Evolutionary conservation across 2,113 vertebrate species (phyloP), one percentile per base, ranked within the genome.

Genomic region (Meleagris gallopavo): DNA sequence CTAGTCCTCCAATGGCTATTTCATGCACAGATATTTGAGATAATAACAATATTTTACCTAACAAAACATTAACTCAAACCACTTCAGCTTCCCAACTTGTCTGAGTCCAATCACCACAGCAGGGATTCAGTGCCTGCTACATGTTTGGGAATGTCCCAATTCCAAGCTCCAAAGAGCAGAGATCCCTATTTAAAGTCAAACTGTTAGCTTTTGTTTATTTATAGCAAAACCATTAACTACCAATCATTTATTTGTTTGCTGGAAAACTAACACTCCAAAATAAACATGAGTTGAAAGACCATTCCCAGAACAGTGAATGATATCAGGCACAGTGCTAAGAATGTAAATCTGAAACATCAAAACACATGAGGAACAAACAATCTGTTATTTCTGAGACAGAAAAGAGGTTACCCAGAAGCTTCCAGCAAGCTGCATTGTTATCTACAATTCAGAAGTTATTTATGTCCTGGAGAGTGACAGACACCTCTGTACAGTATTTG

Each of bases 311-410:
- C 48, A 50, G 57, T 72, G 52, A 81, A 81, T 0, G 24, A 60
- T 81, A 96, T 88, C 91, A 88, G 40, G 34, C 88, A 81, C 65
- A 72, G 73, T 2, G 19, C 88, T 94, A 84, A 86, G 94, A 95
- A 93, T 81, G 88, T 88, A 94, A 91, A 93, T 92, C 83, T 93
- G 88, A 95, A 88, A 95, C 94, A 94, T 93, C 90, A 97, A 97
- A 96, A 97, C 69, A 91, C 70, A 88, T 43, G 69, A 91, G 36
- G 69, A 93, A 96, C 88, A 97, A 93, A 78, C 73, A 86, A 61
- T 15, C 88, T 71, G 88, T 93, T 97, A 88, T 96, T 95, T 88
- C 65, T 60, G 46, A 93, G 95, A 91, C 94, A 95, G 43, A 88
- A 94, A 74, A 89, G 93, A 86, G 82, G 91, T 81, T 94, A 93